Evolutionary conservation across 2,888 invertebrate species (phyloP).

Genomic region (Campoplex nolae): DNA sequence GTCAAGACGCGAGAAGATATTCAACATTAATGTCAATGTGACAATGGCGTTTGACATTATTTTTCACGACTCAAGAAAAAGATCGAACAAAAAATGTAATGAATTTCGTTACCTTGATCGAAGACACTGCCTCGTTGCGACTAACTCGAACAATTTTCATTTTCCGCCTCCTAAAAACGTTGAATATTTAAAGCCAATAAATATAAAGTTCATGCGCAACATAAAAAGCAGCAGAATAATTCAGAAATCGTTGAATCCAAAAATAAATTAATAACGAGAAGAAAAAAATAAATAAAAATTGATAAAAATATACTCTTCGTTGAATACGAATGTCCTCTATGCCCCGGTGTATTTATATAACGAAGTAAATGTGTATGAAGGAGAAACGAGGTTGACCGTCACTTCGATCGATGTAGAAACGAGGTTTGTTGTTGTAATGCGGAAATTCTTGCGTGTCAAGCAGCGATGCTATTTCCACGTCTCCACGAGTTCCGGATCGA

Average conservation of each 20-base stretch:
- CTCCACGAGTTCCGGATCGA: conserved; percentile 42
- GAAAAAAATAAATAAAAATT: neutral
- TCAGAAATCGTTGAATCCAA: too few species aligned
- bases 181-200: too few species aligned
- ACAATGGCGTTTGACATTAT: neutral
- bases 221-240: too few species aligned
- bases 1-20: neutral
- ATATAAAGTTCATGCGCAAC: too few species aligned
- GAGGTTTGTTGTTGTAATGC: conserved; percentile 51
- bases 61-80: too few species aligned
- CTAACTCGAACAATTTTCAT: neutral
- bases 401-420: conserved; percentile 47
- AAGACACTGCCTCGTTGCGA: neutral
- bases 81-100: too few species aligned
- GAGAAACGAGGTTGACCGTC: conserved; percentile 52
- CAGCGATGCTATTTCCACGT: conserved; percentile 54
- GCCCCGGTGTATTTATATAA: neutral
- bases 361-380: neutral
- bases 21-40: neutral
- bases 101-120: neutral
- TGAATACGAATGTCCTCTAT: neutral
- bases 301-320: neutral
- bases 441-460: conserved; percentile 53
- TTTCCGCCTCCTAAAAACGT: too few species aligned
- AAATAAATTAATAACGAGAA: too few species aligned